Evolutionary conservation across 2,797 vertebrate species (phyloP), one percentile per base, ranked within the genome.

Genomic region (Gambusia yucatana): DNA sequence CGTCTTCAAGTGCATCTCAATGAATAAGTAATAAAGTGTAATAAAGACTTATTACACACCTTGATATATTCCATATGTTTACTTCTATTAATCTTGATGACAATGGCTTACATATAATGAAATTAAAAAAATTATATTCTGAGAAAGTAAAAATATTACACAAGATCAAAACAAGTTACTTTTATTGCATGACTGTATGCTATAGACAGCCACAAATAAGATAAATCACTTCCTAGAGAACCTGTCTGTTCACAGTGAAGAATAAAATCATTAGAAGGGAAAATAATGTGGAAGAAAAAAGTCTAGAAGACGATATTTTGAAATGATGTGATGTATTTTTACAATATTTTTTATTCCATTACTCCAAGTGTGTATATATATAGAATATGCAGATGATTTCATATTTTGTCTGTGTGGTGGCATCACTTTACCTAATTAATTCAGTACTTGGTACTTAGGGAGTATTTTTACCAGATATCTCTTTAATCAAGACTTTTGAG

Each of bases 81-180:
- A 25, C 1, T 67, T 41, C 36, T 25, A 39, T 41, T 67, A 5
- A 67, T 67, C 20, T 6, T 67, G 36, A 25, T 41, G 33, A 36
- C 7, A 22, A 7, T 65, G 67, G 22, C 11, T n/a, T 70, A 14
- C 5, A 44, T 43, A 6, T 44, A 17, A n/a, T 28, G 1, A 43
- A 43, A 69, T 22, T 25, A 36, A 39, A 25, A 25, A 43, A 3
- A 25, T 5, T 3, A 44, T 10, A 25, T n/a, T n/a, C 36, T 41
- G 8, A 61, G 57, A 67, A 67, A 41, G 63, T 22, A 67, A 22
- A 67, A 67, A 41, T 67, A 41, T 25, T 67, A 67, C 36, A 67
- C 4, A 36, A 36, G 33, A 22, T 17, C 28, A 63, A 39, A 22
- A 41, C 41, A 67, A 25, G 3, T 11, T 4, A 67, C 20, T 67